These are phyloP conservation scores for Nomada ferruginata DNA, from an alignment of 2,888 invertebrate genomes.

Conservation along the genomic window DNA sequence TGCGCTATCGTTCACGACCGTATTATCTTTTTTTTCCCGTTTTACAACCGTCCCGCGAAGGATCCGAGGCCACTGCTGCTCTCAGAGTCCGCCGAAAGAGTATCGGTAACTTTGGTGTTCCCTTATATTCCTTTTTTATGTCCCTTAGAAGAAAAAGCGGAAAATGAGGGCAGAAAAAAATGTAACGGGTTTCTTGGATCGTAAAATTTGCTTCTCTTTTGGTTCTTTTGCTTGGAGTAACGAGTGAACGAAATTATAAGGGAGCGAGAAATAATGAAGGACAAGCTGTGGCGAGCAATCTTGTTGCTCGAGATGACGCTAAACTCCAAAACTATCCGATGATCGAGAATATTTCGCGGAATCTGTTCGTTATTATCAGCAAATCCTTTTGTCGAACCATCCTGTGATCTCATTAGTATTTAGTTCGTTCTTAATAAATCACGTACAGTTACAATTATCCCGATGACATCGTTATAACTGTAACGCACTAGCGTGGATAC, in stretches of 20 bases:
- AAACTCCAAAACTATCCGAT: conserved; percentile 26
- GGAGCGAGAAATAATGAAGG: conserved; percentile 9
- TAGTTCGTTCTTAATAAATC: background rate
- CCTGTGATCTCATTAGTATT: conserved; percentile 45
- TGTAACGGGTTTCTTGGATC: background rate
- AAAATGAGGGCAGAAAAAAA: background rate
- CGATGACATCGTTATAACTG: background rate
- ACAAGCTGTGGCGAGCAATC: background rate
- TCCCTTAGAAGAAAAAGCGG: background rate
- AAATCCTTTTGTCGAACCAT: conserved; percentile 59
- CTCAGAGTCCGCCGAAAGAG: background rate
- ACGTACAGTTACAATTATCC: too few species aligned
- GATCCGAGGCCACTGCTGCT: conserved; percentile 9
- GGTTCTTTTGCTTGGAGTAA: background rate
- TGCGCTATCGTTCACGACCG: conserved; percentile 36
- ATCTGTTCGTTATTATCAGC: conserved; percentile 34
- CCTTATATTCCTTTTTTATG: conserved; percentile 4
- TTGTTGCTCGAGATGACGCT: conserved; percentile 6
- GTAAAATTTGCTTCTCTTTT: background rate
- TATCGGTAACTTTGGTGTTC: conserved; percentile 2
- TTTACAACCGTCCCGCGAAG: conserved; percentile 42
- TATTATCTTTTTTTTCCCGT: conserved; percentile 46
- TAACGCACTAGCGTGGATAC: too few species aligned
- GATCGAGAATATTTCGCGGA: conserved; percentile 33
- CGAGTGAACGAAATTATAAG: background rate